A percentile compares a stretch with the other conserved stretches of the same genome.
phyloP scores from a whole-genome alignment of 2,888 invertebrate genomes.

The Diaprepes abbreviatus region DNA sequence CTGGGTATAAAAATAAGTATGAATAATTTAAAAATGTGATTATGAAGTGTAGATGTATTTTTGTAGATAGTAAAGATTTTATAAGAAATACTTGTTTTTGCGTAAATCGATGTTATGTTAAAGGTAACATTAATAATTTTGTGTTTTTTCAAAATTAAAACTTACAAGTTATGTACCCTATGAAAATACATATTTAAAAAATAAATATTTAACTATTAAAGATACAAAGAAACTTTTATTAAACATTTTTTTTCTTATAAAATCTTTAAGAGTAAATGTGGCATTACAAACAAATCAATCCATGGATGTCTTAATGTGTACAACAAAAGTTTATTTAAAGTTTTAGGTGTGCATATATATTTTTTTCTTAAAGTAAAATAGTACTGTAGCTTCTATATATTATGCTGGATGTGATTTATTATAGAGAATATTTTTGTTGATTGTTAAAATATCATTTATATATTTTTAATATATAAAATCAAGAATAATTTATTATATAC shows the following conservation, averaged over 20 bases:
- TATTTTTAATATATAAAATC: slow-evolving; percentile 25
- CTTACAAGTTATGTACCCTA: too few species aligned
- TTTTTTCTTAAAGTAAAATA: not conserved
- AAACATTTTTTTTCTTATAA: too few species aligned
- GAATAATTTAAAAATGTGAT: not conserved
- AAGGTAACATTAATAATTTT: too few species aligned
- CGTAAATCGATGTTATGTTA: too few species aligned
- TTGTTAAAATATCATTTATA: slow-evolving; percentile 14
- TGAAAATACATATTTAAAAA: too few species aligned
- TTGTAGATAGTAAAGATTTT: not conserved
- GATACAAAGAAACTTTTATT: too few species aligned
- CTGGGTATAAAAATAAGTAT: not conserved
- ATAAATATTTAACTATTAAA: too few species aligned
- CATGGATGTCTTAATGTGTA: too few species aligned
- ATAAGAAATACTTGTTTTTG: not conserved
- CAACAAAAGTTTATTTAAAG: too few species aligned
- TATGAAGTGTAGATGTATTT: not conserved
- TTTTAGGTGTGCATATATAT: not conserved
- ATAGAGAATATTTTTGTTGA: slow-evolving; percentile 22
- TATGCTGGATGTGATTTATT: slow-evolving; percentile 18
- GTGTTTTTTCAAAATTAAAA: too few species aligned
- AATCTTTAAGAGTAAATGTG: too few species aligned
- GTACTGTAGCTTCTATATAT: slow-evolving; percentile 4
- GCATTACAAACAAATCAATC: too few species aligned
- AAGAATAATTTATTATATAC: not conserved